These are phyloP conservation scores for Drosophila merina DNA, from an alignment of 2,888 invertebrate genomes.

Conservation along the genomic window DNA sequence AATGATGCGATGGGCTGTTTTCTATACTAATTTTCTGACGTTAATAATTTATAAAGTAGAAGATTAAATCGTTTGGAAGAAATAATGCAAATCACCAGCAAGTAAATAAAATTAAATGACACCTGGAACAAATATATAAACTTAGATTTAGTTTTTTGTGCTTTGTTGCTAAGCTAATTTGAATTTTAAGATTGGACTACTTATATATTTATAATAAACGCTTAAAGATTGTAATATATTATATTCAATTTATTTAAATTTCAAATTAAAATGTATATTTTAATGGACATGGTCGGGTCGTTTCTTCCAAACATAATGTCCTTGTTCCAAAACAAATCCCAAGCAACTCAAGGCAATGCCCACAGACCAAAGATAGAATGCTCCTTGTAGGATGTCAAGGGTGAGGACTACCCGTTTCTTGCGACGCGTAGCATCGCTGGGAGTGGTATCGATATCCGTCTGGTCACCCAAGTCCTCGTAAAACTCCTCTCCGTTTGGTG, in stretches of 20 bases:
- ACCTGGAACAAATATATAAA: too few relatives aligned
- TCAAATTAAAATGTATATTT: neutral
- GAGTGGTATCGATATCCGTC: conserved; percentile 23
- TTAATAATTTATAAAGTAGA: neutral
- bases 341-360: conserved; percentile 58
- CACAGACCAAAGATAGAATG: conserved; percentile 80
- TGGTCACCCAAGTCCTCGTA: conserved; percentile 43
- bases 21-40: neutral
- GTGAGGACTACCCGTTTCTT: conserved; percentile 70
- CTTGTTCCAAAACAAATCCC: conserved; percentile 28
- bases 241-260: too few relatives aligned
- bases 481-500: conserved; percentile 59
- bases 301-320: conserved; percentile 4
- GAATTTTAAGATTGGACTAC: too few relatives aligned
- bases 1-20: neutral
- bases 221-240: too few relatives aligned
- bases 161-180: neutral
- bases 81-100: neutral
- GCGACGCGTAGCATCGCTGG: conserved; percentile 7
- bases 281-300: neutral
- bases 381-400: conserved; percentile 79
- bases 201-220: too few relatives aligned
- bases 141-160: neutral
- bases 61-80: conserved; percentile 1
- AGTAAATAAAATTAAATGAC: neutral